Evolutionary conservation across 1,140 invertebrate genomes (phyloP), one percentile per base, ranked within the genome.

Genomic region (Trichogramma pretiosum): DNA sequence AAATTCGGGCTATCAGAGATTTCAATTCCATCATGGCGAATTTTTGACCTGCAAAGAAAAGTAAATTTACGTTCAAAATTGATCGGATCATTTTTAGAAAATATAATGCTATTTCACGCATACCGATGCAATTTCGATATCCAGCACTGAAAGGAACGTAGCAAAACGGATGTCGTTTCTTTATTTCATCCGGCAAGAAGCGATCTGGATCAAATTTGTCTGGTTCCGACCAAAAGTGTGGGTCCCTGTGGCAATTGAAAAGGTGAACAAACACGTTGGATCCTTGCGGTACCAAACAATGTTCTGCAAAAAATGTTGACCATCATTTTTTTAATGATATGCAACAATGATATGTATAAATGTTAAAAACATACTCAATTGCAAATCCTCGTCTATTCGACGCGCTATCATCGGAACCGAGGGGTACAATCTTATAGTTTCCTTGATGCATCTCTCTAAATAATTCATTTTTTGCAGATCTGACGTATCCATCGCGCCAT

Each of bases 1-100:
- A 60, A 2, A 91, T 65, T 41, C 74, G 74, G 0, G 82, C 74
- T 18, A 88, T 55, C 0, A 84, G 68, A 1, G 77, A 74, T 64
- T 90, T 90, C 52, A 84, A 70, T 69, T 91, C 87, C 58, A 87
- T 62, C 65, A 85, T 68, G 2, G 88, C 89, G 68, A 89, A 92
- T 59, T 81, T 84, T 67, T 88, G 84, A 47, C 84, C 84, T 74
- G 64, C 30, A 64, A 59, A 41, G 45, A 23, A 33, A 36, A 18
- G 21, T 3, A n/a, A n/a, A n/a, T n/a, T n/a, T n/a, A n/a, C n/a
- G n/a, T n/a, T n/a, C n/a, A n/a, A n/a, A n/a, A n/a, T n/a, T n/a
- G n/a, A n/a, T n/a, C n/a, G n/a, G n/a, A 41, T 18, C 0, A 21
- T 5, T 22, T 18, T 8, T 2, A 11, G 4, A 22, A 38, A 23